Conservation (phyloP, 1,140 invertebrate species). For the Heliconius nattereri region DNA sequence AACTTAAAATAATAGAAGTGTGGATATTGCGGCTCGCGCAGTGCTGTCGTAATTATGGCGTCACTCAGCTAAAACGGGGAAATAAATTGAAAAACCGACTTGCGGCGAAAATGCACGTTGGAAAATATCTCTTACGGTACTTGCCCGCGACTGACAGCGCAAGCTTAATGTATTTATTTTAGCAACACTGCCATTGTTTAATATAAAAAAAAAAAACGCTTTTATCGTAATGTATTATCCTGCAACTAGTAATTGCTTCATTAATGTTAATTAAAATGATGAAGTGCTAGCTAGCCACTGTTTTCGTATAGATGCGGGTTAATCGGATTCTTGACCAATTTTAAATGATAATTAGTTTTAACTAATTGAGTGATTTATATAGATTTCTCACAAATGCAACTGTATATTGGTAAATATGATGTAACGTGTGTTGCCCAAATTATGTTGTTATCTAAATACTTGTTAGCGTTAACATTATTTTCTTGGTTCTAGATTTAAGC, state of each 20-base stretch:
- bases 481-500: no score
- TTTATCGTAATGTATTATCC: conserved; percentile 50
- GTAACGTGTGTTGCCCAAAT: neutral
- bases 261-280: conserved; percentile 60
- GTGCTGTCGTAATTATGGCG: conserved; percentile 65
- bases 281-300: conserved; percentile 41
- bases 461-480: no score
- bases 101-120: conserved; percentile 63
- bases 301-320: conserved; percentile 35
- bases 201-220: conserved; percentile 55
- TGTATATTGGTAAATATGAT: neutral
- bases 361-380: conserved; percentile 22
- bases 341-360: conserved; percentile 38
- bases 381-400: neutral
- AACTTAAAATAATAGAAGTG: conserved; percentile 55
- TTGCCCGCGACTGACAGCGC: conserved; percentile 57
- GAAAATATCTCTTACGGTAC: conserved; percentile 66
- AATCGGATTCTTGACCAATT: conserved; percentile 29
- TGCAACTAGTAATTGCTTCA: conserved; percentile 56
- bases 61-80: conserved; percentile 72
- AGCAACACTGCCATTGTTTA: conserved; percentile 64
- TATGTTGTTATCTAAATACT: no score
- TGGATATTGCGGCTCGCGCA: conserved; percentile 58
- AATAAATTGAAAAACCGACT: conserved; percentile 76
- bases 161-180: conserved; percentile 74